Conservation (phyloP, 2,113 vertebrate genomes). For the Lepidothrix coronata region DNA sequence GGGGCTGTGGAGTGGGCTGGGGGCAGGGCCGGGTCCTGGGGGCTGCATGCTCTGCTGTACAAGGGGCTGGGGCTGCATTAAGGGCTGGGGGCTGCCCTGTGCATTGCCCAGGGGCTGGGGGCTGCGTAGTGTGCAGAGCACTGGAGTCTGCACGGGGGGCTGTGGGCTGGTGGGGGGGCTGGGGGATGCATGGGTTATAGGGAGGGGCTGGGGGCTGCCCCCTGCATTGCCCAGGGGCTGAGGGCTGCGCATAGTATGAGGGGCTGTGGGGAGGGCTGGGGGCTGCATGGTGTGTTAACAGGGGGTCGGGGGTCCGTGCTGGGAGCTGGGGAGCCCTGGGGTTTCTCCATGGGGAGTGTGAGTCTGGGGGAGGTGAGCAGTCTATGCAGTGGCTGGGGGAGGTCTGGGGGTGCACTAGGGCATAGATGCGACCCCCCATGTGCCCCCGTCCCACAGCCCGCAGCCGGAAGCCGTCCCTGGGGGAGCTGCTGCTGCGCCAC, state of each 20-base stretch:
- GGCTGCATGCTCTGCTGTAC: neutral
- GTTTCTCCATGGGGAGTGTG: neutral
- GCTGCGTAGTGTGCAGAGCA: no score
- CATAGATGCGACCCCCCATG: accelerated
- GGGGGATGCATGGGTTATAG: no score
- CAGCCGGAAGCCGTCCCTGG: neutral
- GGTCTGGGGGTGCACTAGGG: neutral
- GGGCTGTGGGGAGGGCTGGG: neutral
- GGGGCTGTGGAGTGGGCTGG: neutral
- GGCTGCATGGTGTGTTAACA: neutral
- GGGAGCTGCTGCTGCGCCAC: slow-evolving; percentile 14
- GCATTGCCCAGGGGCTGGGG: accelerated
- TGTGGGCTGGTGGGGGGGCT: neutral
- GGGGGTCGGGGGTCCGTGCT: no score
- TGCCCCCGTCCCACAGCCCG: neutral
- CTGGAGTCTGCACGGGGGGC: no score
- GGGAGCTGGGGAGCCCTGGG: neutral
- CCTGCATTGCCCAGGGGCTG: neutral
- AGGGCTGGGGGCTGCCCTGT: neutral
- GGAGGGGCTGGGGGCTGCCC: neutral
- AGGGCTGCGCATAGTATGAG: neutral
- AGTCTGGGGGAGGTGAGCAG: no score
- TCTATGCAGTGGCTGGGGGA: neutral
- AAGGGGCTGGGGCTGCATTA: neutral
- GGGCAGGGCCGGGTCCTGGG: accelerated